These are phyloP conservation scores for Alfaro cultratus DNA, from an alignment of 2,797 vertebrate species.

Conservation along the genomic window DNA sequence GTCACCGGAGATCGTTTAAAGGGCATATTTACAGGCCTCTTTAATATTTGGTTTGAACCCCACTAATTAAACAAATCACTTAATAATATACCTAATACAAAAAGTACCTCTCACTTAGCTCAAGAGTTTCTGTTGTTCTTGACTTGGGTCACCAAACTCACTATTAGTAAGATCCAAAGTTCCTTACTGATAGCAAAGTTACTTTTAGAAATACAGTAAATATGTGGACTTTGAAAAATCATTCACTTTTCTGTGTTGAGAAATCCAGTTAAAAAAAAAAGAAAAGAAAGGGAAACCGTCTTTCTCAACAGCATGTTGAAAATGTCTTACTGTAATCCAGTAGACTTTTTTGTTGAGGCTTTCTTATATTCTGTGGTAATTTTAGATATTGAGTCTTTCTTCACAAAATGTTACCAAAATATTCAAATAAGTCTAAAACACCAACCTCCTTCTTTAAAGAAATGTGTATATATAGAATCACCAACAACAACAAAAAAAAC, in stretches of 20 bases:
- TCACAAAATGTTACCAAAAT: neutral
- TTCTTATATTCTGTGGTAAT: neutral
- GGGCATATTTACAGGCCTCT: neutral
- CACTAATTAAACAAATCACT: neutral
- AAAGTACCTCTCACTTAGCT: neutral
- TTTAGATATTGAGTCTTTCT: neutral
- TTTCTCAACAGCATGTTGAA: neutral
- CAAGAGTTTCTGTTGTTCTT: neutral
- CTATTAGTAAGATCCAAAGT: neutral
- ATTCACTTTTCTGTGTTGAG: neutral
- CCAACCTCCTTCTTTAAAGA: neutral
- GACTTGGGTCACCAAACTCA: neutral
- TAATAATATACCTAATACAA: neutral
- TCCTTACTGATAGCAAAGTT: neutral
- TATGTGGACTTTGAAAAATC: conserved; percentile 9
- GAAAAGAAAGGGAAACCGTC: too few species aligned
- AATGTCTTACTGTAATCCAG: neutral
- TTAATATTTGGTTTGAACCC: neutral
- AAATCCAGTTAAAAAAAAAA: neutral
- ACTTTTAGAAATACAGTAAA: neutral
- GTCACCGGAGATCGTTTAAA: neutral
- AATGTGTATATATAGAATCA: neutral
- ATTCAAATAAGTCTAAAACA: neutral
- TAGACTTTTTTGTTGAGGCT: neutral
- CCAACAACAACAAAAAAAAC: neutral